These are phyloP conservation scores for Tetragonula carbonaria DNA, from an alignment of 2,888 invertebrate species.

Conservation along the genomic window DNA sequence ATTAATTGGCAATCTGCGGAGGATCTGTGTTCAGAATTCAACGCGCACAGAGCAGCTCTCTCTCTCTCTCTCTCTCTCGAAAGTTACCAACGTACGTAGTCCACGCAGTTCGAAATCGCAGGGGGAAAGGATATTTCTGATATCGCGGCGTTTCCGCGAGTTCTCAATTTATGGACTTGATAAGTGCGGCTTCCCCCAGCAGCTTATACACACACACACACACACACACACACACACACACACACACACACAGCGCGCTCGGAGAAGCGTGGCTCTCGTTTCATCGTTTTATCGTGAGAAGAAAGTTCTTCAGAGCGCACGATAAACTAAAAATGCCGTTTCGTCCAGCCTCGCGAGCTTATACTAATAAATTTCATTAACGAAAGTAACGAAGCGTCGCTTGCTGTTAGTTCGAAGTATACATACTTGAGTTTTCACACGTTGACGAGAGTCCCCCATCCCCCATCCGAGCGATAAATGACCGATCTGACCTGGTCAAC, in stretches of 20 bases:
- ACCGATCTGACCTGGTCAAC: no score
- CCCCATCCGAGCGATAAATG: no score
- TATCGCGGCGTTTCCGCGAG: neutral
- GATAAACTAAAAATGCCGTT: neutral
- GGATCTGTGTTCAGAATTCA: neutral
- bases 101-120: neutral
- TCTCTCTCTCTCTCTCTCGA: neutral
- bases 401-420: no score
- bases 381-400: neutral
- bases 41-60: neutral
- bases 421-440: no score
- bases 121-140: no score
- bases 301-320: neutral
- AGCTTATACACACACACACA: neutral
- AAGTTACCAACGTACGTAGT: neutral
- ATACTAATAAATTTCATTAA: neutral
- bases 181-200: neutral
- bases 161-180: neutral
- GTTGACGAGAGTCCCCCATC: no score
- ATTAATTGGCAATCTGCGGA: neutral
- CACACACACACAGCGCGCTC: neutral
- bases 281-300: neutral
- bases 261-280: neutral
- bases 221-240: no score
- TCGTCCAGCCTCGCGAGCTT: neutral